Conservation (phyloP, 2,888 invertebrate genomes). For the Pollenia amentaria region DNA sequence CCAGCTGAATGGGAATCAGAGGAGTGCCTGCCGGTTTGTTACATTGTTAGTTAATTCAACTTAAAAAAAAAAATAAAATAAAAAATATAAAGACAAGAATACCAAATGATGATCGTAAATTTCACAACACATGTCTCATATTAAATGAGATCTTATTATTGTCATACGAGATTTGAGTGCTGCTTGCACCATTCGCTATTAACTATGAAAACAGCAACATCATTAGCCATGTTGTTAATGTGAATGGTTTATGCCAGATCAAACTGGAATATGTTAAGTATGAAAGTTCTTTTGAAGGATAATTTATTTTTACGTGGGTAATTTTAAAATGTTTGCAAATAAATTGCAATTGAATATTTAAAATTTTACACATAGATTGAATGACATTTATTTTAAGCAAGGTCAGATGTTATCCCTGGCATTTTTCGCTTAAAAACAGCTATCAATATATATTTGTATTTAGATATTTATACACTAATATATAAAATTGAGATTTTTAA, state of each 20-base stretch:
- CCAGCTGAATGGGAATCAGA: not conserved
- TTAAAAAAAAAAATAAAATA: not conserved
- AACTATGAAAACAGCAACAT: constrained; percentile 13
- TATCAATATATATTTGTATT: no score
- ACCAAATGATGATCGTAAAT: constrained; percentile 62
- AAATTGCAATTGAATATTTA: not conserved
- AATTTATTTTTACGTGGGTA: constrained; percentile 1
- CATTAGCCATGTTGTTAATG: constrained; percentile 2
- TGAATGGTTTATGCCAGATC: not conserved
- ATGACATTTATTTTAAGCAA: no score
- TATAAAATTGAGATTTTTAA: no score
- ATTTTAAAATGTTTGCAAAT: constrained; percentile 11
- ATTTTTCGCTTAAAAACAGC: no score
- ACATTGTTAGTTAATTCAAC: constrained; percentile 38
- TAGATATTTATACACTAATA: no score
- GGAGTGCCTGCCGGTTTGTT: constrained; percentile 44
- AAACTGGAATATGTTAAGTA: constrained; percentile 9
- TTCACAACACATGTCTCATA: constrained; percentile 61
- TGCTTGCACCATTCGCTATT: constrained; percentile 11
- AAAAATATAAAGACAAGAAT: constrained; percentile 22
- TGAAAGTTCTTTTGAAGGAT: constrained; percentile 26
- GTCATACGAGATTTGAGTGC: constrained; percentile 25
- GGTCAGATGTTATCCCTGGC: no score
- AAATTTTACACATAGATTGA: no score
- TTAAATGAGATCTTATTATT: constrained; percentile 59